Conservation (phyloP, 2,888 invertebrate genomes). For the Ophion costatus region DNA sequence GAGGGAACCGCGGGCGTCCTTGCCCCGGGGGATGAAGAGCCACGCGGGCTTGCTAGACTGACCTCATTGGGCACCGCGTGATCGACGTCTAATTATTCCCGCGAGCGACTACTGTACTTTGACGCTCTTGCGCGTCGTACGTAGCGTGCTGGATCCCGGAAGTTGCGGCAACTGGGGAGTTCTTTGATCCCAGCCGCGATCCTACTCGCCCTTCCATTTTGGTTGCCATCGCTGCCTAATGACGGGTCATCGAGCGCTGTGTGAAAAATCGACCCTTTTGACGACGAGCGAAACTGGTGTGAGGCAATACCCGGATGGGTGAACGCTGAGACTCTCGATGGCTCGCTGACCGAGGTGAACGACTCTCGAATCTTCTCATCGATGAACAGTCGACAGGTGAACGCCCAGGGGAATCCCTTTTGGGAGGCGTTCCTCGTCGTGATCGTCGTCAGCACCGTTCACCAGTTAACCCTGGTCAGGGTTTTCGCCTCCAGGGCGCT, state of each 20-base stretch:
- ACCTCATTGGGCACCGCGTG: slow-evolving; percentile 67
- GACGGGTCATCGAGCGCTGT: too few relatives aligned
- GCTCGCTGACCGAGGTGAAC: slow-evolving; percentile 53
- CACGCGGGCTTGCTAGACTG: slow-evolving; percentile 66
- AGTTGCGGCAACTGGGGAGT: slow-evolving; percentile 27
- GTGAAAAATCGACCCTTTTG: background rate
- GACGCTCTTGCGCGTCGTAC: slow-evolving; percentile 6
- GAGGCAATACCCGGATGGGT: background rate
- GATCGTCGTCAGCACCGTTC: slow-evolving; percentile 55
- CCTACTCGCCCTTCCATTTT: slow-evolving; percentile 5
- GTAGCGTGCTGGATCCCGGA: slow-evolving; percentile 53
- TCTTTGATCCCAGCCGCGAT: slow-evolving; percentile 26
- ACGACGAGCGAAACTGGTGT: background rate
- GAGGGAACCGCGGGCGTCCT: slow-evolving; percentile 79
- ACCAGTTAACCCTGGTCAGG: slow-evolving; percentile 76
- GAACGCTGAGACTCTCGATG: background rate
- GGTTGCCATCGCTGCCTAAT: background rate
- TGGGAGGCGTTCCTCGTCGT: slow-evolving; percentile 26
- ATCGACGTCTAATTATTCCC: slow-evolving; percentile 36
- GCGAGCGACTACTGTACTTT: slow-evolving; percentile 21
- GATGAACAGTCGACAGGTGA: slow-evolving; percentile 54
- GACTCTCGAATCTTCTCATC: slow-evolving; percentile 48
- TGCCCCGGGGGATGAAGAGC: slow-evolving; percentile 76
- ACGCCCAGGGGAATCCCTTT: slow-evolving; percentile 51
- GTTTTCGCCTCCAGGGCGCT: slow-evolving; percentile 66